Conservation (phyloP, 37 sponge, comb jelly and placozoan species). For the Hexactinellida sp. region DNA sequence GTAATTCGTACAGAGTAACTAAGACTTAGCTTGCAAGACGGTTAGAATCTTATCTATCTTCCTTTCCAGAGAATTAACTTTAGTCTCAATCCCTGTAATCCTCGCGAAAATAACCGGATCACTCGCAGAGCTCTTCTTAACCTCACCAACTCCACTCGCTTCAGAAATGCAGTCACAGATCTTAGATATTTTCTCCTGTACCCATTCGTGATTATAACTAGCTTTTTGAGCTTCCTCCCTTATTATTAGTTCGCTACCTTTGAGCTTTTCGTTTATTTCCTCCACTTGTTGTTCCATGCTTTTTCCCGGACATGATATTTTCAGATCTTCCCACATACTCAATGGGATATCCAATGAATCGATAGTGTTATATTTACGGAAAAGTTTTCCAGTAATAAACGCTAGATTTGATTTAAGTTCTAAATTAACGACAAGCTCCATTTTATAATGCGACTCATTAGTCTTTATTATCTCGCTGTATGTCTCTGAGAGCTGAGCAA, state of each 20-base stretch:
- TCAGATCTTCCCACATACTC: not conserved
- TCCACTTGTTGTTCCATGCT: slow-evolving; percentile 11
- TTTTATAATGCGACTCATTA: not conserved
- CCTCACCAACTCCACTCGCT: not conserved
- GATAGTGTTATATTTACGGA: not conserved
- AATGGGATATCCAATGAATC: not conserved
- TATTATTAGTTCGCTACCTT: not conserved
- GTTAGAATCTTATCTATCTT: not conserved
- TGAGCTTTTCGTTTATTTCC: not conserved
- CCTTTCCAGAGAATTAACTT: not conserved
- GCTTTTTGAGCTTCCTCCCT: not conserved
- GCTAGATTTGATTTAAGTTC: slow-evolving; percentile 6
- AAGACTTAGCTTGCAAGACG: not conserved
- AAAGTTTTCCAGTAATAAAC: not conserved
- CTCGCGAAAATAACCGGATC: not conserved
- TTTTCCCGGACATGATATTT: not conserved
- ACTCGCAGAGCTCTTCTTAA: not conserved
- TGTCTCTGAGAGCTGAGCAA: slow-evolving; percentile 28
- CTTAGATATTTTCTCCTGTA: not conserved
- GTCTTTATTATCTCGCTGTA: slow-evolving; percentile 15
- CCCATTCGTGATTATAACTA: not conserved
- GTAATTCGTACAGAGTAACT: no score
- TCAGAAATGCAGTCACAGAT: not conserved
- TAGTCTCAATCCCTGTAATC: not conserved
- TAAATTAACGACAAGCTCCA: slow-evolving; percentile 1